A percentile compares a stretch with the other conserved stretches of the same genome.
phyloP scores from a whole-genome alignment of 1,140 invertebrate genomes.

The Condylostylus longicornis region DNA sequence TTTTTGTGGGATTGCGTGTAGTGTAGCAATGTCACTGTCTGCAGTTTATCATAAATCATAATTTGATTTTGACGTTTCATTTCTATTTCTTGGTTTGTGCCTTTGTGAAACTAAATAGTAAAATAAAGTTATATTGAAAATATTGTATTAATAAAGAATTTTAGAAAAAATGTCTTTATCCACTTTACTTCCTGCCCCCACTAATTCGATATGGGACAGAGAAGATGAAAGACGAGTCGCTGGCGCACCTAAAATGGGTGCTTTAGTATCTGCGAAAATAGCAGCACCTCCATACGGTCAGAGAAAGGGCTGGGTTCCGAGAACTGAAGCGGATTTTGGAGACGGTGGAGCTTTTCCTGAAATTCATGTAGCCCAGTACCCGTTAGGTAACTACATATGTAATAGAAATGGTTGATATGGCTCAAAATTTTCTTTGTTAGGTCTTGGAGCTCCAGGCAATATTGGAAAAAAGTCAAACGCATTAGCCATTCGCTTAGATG shows the following conservation, averaged over 20 bases:
- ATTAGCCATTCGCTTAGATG: constrained; percentile 84
- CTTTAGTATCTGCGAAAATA: constrained; percentile 63
- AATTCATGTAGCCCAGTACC: constrained; percentile 93
- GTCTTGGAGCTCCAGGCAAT: constrained; percentile 63
- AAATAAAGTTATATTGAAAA: no score
- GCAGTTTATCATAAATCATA: no score
- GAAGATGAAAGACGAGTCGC: constrained; percentile 67
- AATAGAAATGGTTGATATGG: no score
- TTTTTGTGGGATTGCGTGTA: no score
- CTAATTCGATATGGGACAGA: constrained; percentile 70
- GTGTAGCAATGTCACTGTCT: no score
- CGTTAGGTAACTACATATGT: constrained; percentile 45
- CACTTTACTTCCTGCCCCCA: constrained; percentile 68
- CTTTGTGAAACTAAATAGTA: no score
- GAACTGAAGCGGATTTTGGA: constrained; percentile 67
- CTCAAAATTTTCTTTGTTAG: constrained; percentile 34
- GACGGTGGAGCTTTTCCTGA: constrained; percentile 99
- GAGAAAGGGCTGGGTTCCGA: constrained; percentile 85
- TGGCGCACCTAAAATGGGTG: constrained; percentile 43
- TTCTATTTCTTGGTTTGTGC: no score
- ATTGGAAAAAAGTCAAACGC: constrained; percentile 60
- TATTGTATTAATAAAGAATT: no score
- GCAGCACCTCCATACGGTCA: constrained; percentile 94
- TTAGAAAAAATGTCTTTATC: constrained; percentile 30
- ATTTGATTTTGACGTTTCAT: no score